Base-by-base conservation (phyloP, 2,797 vertebrate species). In the Pangasius djambal region DNA sequence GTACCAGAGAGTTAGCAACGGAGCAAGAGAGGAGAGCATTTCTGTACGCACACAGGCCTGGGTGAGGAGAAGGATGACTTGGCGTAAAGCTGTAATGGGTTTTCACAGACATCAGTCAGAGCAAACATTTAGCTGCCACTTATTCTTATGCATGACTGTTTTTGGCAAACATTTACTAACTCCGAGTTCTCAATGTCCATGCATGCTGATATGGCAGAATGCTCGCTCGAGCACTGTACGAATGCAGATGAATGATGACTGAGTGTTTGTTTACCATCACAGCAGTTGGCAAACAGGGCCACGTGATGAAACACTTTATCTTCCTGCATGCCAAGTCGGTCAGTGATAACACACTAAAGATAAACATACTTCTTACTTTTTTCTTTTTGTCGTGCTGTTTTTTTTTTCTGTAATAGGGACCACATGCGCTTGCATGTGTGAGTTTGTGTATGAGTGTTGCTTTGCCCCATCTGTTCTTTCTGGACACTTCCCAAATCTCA, bases 391-490 rank as follows among this genome's bases (percentile, higher is more conserved):
- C 79, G 61, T 79, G 10, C 2, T 83, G 79, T 50, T 83, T 34
- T 40, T 85, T 79, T 52, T 82, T 37, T 28, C 18, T 86, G 52
- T 18, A 87, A 79, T 28, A 52, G 6, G 3, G 37, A 34, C 18
- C 9, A 55, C 25, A 84, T 7, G n/a, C 12, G 48, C 2, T 63
- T 40, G 55, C 50, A n/a, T 67, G 25, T 40, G 65, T 28, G 79
- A 78, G 65, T 12, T 0, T 85, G 69, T 77, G 85, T 72, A 75
- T 2, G 78, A 84, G 65, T 72, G 87, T 75, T 83, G 75, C 87
- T 69, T 88, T 83, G 75, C 25, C 83, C 90, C 86, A 90, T 92
- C 89, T 90, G 90, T 65, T 85, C 67, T 82, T 88, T 67, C 85
- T 86, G 87, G 86, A 82, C 34, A 52, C 69, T 37, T 86, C 88